A percentile compares a stretch with the other conserved stretches of the same genome.
These are phyloP conservation scores for Calephelis virginiensis DNA, from an alignment of 1,140 invertebrate genomes.

Conservation along the genomic window DNA sequence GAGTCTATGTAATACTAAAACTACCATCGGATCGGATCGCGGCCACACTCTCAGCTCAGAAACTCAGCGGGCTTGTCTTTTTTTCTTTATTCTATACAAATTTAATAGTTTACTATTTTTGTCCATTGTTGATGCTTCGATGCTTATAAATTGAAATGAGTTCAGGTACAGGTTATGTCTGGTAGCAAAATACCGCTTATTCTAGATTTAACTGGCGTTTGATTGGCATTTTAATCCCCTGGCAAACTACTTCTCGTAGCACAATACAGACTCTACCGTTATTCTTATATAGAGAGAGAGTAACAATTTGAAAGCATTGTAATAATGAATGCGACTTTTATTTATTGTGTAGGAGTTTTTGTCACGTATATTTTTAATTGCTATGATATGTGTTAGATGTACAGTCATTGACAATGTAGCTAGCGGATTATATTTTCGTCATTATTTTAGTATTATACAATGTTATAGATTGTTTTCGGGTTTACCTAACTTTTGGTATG, in stretches of 20 bases:
- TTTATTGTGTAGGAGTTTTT: slow-evolving; percentile 5
- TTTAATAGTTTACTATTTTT: too few species aligned
- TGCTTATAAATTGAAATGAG: too few species aligned
- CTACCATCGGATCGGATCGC: too few species aligned
- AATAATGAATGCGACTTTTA: slow-evolving; percentile 4
- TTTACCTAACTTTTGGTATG: too few species aligned
- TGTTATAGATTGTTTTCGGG: too few species aligned
- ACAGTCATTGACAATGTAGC: neutral
- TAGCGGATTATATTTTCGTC: neutral
- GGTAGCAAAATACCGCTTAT: neutral
- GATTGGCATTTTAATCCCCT: slow-evolving; percentile 15
- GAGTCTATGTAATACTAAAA: too few species aligned
- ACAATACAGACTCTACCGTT: slow-evolving; percentile 13
- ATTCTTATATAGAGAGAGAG: slow-evolving; percentile 4
- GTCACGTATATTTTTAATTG: slow-evolving; percentile 12
- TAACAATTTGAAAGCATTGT: slow-evolving; percentile 7
- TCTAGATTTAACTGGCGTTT: neutral
- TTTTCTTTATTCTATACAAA: too few species aligned
- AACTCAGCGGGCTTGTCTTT: too few species aligned
- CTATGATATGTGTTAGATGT: slow-evolving; percentile 2
- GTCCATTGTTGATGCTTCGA: too few species aligned
- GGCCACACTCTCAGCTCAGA: too few species aligned
- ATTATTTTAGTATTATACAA: neutral
- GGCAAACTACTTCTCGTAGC: slow-evolving; percentile 9
- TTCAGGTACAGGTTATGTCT: too few species aligned